phyloP scores from a whole-genome alignment of 2,888 invertebrate species.

The Synanthedon myopaeformis region DNA sequence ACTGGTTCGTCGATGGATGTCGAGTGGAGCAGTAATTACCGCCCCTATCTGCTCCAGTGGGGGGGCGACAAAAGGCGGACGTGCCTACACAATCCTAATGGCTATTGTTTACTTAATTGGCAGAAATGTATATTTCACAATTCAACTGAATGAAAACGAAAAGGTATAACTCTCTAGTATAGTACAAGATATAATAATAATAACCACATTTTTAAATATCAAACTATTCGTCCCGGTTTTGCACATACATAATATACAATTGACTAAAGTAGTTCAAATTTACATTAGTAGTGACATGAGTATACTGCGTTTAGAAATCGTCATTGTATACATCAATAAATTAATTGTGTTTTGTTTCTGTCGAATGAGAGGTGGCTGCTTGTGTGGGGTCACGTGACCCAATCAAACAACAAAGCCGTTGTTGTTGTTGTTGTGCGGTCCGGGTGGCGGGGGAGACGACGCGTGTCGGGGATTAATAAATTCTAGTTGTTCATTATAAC shows the following conservation, averaged over 20 bases:
- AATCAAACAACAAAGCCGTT: background rate
- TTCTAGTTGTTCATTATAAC: background rate
- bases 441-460: conserved; percentile 5
- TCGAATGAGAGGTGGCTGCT: background rate
- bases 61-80: background rate
- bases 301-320: too few relatives aligned
- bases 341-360: background rate
- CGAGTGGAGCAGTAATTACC: conserved; percentile 4
- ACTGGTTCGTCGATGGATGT: conserved; percentile 6
- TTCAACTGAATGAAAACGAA: too few relatives aligned
- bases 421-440: conserved; percentile 4
- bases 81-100: background rate
- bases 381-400: conserved; percentile 13
- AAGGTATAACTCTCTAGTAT: too few relatives aligned
- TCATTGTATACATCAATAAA: background rate
- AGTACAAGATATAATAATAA: too few relatives aligned
- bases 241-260: too few relatives aligned
- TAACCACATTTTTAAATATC: too few relatives aligned
- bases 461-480: conserved; percentile 16
- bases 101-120: background rate
- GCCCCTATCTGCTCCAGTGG: background rate
- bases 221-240: too few relatives aligned
- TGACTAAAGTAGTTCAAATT: too few relatives aligned
- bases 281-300: too few relatives aligned
- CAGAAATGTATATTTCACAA: background rate